Conservation (phyloP, 2,888 invertebrate genomes). For the Petrolisthes manimaculis region DNA sequence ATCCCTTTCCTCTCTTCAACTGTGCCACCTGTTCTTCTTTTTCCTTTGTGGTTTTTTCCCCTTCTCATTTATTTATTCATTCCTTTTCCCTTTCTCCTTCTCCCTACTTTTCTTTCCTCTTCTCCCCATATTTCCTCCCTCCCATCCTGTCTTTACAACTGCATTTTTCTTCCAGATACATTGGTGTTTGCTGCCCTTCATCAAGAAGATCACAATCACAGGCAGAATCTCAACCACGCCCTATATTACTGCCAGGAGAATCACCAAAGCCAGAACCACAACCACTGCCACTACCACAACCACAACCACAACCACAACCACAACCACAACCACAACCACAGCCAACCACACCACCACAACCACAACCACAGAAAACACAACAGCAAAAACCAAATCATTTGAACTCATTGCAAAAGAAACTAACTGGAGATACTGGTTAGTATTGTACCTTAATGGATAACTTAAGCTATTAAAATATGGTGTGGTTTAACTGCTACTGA, state of each 20-base stretch:
- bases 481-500: too few relatives aligned
- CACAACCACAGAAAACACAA: background rate
- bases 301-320: background rate
- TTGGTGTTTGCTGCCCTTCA: slow-evolving; percentile 43
- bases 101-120: background rate
- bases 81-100: background rate
- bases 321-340: background rate
- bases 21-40: background rate
- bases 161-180: slow-evolving; percentile 13
- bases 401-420: background rate
- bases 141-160: background rate
- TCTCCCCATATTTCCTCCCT: background rate
- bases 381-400: background rate
- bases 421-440: background rate
- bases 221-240: background rate
- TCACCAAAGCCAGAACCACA: background rate
- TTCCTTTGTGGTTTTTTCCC: background rate
- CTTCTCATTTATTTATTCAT: background rate
- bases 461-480: background rate
- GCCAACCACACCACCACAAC: background rate
- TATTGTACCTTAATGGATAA: background rate
- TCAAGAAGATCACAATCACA: background rate
- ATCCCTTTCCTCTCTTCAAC: background rate
- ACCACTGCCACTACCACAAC: background rate
- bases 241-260: background rate